Percentiles rank a stretch among this genome's conserved stretches.
Evolutionary conservation across 2,888 invertebrate species (phyloP).

Genomic region (Cantharis nigra): DNA sequence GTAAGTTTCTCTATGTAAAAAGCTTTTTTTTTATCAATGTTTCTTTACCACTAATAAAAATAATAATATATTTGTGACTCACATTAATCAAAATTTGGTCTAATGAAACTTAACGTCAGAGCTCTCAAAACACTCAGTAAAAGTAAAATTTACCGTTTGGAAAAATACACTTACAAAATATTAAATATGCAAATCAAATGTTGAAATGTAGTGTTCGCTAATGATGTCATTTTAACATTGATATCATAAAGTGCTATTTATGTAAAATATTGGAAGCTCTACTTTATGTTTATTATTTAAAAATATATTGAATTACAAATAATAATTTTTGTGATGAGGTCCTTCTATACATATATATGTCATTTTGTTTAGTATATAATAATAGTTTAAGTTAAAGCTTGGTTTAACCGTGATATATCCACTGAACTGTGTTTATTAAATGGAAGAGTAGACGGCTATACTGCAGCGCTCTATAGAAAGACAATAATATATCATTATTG

Average conservation of each 20-base stretch:
- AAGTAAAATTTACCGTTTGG: neutral
- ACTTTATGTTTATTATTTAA: neutral
- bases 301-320: no score
- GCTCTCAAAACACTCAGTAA: neutral
- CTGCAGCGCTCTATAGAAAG: no score
- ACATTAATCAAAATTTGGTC: neutral
- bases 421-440: neutral
- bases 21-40: neutral
- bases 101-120: neutral
- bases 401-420: neutral
- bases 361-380: neutral
- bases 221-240: neutral
- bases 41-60: constrained; percentile 3
- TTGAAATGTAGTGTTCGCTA: no score
- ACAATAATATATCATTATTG: no score
- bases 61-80: neutral
- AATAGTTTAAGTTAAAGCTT: neutral
- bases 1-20: neutral
- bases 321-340: neutral
- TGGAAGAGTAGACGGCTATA: neutral
- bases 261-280: neutral
- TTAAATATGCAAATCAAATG: no score
- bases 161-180: no score
- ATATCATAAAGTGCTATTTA: neutral
- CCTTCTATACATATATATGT: neutral